Base-by-base conservation (phyloP, 1,140 invertebrate species). In the Sipha flava region DNA sequence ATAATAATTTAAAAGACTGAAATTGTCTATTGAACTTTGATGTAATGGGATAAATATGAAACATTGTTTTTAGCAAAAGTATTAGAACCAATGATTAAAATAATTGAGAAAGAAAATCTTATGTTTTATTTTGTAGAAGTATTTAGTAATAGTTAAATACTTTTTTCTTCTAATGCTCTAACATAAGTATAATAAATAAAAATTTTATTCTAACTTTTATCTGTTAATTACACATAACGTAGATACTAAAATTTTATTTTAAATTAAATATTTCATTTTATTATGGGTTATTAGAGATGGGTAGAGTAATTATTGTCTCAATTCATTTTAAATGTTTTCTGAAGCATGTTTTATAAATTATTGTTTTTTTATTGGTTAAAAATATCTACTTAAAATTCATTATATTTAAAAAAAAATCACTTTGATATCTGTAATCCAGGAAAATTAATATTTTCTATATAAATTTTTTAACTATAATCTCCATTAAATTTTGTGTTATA, bases 1-100 rank as follows among this genome's bases (percentile, higher is more conserved):
- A 5, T 40, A 43, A 45, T 70, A 47, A 70, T 45, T 70, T 70
- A 29, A 68, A 68, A 47, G 66, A 70, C 66, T 70, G 66, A 70
- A 70, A 47, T 47, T 70, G 66, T 70, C 66, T 26, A 37, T 47
- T 70, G 10, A 70, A 47, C 14, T 16, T 68, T 18, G 18, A 70
- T 29, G 66, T 29, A n/a, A 47, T 29, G 14, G 23, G 14, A 21
- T 16, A 70, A 70, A 29, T 29, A 26, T 45, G 18, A 18, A 26
- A 26, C 16, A 9, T 47, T 47, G 45, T 10, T 45, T 45, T 47
- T n/a, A 70, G 29, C 16, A 45, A 68, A 68, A 45, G 29, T 26
- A 18, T 70, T 10, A 45, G 18, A 59, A 26, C 66, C 66, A 68
- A 43, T 16, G 29, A 29, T 9, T 3, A 47, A 45, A 26, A 43